phyloP scores from a whole-genome alignment of 2,888 invertebrate genomes.

The Gnatocerus cornutus region DNA sequence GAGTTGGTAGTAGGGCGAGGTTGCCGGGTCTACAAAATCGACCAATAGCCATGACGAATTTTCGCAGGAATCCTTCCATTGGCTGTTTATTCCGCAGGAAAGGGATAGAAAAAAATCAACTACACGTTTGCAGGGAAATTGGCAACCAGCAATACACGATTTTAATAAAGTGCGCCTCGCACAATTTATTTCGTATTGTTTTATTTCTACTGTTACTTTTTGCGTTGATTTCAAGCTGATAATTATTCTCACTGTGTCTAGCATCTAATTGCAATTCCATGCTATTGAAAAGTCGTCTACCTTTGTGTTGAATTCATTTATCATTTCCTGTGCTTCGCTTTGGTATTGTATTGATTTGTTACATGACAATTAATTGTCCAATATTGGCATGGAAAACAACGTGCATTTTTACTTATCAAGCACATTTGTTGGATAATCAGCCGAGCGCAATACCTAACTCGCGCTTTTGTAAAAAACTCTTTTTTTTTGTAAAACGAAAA shows the following conservation, averaged over 20 bases:
- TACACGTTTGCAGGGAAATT: too few relatives aligned
- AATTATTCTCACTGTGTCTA: too few relatives aligned
- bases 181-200: too few relatives aligned
- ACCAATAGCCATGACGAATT: constrained; percentile 11
- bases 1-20: constrained; percentile 35
- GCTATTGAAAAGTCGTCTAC: neutral
- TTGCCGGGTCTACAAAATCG: constrained; percentile 22
- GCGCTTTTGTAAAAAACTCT: too few relatives aligned
- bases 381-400: neutral
- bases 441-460: too few relatives aligned
- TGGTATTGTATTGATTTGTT: constrained; percentile 14
- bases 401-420: too few relatives aligned
- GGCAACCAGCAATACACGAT: too few relatives aligned
- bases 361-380: neutral
- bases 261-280: neutral
- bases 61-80: neutral
- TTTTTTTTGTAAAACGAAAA: too few relatives aligned
- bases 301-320: constrained; percentile 6
- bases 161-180: too few relatives aligned
- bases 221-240: too few relatives aligned
- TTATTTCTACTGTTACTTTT: too few relatives aligned
- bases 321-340: constrained; percentile 2
- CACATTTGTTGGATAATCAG: too few relatives aligned
- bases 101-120: neutral
- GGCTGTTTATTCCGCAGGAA: neutral